A percentile compares a stretch with the other conserved stretches of the same genome.
Evolutionary conservation across 2,797 vertebrate species (phyloP).

Genomic region (Myotis myotis): DNA sequence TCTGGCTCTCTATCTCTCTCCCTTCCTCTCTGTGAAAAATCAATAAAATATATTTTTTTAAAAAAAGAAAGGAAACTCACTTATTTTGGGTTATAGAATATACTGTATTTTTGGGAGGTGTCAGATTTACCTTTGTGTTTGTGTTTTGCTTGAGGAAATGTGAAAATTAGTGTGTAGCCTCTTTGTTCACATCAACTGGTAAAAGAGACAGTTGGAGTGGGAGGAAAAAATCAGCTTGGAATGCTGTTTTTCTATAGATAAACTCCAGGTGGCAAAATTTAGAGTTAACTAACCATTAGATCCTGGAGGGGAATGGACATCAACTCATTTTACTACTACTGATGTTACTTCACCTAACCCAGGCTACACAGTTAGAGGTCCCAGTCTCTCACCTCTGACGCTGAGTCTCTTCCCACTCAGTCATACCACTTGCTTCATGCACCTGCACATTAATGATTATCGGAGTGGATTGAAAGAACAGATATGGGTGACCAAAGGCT

Average conservation of each 20-base stretch:
- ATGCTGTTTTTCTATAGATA: background rate
- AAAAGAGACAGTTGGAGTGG: background rate
- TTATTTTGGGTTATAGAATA: background rate
- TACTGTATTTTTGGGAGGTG: background rate
- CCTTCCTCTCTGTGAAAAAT: too few species aligned
- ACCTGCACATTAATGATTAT: background rate
- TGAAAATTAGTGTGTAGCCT: background rate
- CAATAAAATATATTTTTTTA: too few species aligned
- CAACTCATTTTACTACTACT: background rate
- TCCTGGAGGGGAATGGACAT: background rate
- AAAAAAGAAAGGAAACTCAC: background rate
- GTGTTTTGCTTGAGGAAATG: background rate
- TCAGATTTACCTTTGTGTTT: background rate
- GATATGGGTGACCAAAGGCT: background rate
- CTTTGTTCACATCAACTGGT: background rate
- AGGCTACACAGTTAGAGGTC: background rate
- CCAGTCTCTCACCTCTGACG: background rate
- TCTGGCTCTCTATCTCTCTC: too few species aligned
- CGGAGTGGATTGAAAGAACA: background rate
- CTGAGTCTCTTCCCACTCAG: background rate
- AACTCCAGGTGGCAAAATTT: background rate
- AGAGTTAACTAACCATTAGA: background rate
- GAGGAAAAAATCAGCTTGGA: background rate
- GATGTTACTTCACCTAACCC: background rate
- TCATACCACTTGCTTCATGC: background rate